Evolutionary conservation across 2,113 vertebrate genomes (phyloP).

Genomic region (Sceloporus tristichus): DNA sequence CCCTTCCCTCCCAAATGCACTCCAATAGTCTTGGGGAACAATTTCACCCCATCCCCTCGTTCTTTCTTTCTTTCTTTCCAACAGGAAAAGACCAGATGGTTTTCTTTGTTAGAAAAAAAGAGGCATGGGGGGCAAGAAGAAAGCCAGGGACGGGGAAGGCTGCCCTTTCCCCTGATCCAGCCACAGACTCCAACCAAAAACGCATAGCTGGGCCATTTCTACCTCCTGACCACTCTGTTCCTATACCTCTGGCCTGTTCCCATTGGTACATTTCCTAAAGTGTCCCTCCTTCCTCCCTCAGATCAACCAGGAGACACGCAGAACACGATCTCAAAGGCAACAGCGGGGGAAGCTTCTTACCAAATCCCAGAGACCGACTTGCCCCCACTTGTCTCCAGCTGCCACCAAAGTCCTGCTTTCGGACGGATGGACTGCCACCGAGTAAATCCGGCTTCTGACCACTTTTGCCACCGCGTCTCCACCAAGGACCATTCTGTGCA

Average conservation of each 20-base stretch:
- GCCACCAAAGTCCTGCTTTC: slow-evolving; percentile 83
- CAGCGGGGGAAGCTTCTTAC: slow-evolving; percentile 71
- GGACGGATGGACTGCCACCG: slow-evolving; percentile 87
- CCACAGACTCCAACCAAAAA: too few relatives aligned
- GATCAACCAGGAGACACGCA: background rate
- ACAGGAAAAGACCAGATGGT: too few relatives aligned
- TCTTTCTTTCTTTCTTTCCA: too few relatives aligned
- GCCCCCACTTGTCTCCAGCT: slow-evolving; percentile 84
- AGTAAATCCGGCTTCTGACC: slow-evolving; percentile 78
- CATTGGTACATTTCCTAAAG: background rate
- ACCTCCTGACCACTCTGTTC: too few relatives aligned
- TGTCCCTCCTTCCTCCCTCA: background rate
- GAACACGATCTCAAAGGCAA: background rate
- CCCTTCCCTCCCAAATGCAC: too few relatives aligned
- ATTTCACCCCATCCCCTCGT: too few relatives aligned
- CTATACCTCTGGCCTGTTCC: too few relatives aligned
- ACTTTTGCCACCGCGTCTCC: slow-evolving; percentile 82
- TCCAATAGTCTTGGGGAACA: too few relatives aligned
- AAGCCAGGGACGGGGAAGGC: too few relatives aligned
- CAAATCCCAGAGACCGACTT: slow-evolving; percentile 89
- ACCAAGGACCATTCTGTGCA: slow-evolving; percentile 79
- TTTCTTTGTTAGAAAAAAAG: too few relatives aligned
- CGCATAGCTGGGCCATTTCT: background rate
- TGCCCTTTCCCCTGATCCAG: too few relatives aligned
- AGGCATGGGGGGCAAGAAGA: too few relatives aligned